phyloP scores from a whole-genome alignment of 2,888 invertebrate species.

The Phengaris alcon region DNA sequence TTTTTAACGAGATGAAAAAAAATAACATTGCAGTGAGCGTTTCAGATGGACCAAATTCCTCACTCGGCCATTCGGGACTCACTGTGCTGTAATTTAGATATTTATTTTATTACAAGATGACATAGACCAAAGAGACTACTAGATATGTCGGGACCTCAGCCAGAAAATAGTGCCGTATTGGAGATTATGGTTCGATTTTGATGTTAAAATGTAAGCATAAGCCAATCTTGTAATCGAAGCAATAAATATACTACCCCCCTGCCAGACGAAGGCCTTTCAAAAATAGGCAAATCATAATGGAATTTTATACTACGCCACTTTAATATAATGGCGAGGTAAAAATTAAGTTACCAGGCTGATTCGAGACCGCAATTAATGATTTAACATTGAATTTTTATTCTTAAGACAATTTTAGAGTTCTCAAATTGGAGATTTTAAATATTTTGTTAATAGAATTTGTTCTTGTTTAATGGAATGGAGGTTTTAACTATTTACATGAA shows the following conservation, averaged over 20 bases:
- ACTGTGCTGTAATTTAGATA: constrained; percentile 12
- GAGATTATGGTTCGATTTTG: too few species aligned
- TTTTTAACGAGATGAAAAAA: constrained; percentile 23
- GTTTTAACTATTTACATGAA: background rate
- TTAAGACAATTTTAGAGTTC: background rate
- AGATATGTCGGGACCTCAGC: background rate
- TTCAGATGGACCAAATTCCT: constrained; percentile 3
- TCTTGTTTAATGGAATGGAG: background rate
- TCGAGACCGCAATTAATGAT: background rate
- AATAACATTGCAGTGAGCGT: constrained; percentile 13
- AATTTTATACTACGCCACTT: too few species aligned
- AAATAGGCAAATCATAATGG: too few species aligned
- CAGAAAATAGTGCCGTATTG: background rate
- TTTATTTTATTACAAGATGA: constrained; percentile 24
- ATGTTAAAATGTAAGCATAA: background rate
- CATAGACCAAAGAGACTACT: background rate
- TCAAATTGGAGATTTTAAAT: background rate
- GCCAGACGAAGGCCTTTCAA: too few species aligned
- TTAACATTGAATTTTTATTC: background rate
- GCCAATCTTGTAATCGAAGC: background rate
- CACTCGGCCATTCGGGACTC: background rate
- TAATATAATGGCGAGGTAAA: too few species aligned
- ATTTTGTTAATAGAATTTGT: background rate
- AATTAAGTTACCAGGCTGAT: background rate
- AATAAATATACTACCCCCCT: background rate